These are phyloP conservation scores for Dendropsophus ebraccatus DNA, from an alignment of 2,113 vertebrate genomes.

Conservation along the genomic window DNA sequence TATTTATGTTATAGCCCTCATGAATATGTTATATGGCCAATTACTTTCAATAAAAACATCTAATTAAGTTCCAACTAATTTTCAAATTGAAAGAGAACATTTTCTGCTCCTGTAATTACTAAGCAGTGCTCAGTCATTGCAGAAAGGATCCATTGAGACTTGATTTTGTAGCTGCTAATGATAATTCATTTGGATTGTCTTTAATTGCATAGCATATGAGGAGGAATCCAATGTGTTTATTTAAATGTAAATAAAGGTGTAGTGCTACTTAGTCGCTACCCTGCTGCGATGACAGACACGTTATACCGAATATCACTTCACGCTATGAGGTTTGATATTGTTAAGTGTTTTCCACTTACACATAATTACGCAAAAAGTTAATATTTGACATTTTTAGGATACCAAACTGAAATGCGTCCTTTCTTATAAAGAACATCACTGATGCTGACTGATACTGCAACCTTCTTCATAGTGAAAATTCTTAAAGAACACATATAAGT, in stretches of 20 bases:
- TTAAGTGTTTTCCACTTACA: background rate
- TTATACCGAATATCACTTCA: background rate
- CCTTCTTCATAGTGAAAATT: background rate
- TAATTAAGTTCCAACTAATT: slow-evolving; percentile 58
- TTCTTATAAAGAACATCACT: background rate
- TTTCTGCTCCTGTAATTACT: slow-evolving; percentile 57
- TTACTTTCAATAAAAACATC: slow-evolving; percentile 58
- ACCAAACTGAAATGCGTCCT: background rate
- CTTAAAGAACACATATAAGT: background rate
- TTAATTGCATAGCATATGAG: slow-evolving; percentile 49
- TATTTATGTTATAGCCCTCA: slow-evolving; percentile 45
- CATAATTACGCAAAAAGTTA: background rate
- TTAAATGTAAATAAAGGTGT: slow-evolving; percentile 43
- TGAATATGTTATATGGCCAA: slow-evolving; percentile 54
- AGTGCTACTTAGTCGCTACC: background rate
- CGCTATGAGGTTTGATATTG: background rate
- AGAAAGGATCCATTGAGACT: slow-evolving; percentile 55
- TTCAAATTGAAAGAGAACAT: slow-evolving; percentile 52
- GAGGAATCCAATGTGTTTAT: slow-evolving; percentile 17
- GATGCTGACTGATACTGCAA: background rate
- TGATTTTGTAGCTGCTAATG: slow-evolving; percentile 49
- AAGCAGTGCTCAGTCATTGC: slow-evolving; percentile 56
- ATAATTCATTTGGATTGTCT: slow-evolving; percentile 56
- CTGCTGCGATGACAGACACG: background rate
- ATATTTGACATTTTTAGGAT: background rate